These are phyloP conservation scores for Melinaea marsaeus DNA, from an alignment of 2,888 invertebrate genomes.

Conservation along the genomic window DNA sequence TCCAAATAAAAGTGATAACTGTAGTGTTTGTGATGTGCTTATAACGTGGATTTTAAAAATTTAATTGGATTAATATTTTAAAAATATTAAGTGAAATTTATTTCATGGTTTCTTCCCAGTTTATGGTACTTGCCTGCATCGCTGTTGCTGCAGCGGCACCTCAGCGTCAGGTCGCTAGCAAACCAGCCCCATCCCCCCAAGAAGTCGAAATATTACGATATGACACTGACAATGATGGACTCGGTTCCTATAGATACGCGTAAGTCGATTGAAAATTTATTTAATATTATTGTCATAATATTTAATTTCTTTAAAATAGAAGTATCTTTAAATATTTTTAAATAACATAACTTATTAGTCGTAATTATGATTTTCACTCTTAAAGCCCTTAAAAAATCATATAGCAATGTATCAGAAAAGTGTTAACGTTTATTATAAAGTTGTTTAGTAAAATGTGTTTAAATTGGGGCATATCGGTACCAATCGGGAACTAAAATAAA, in stretches of 20 bases:
- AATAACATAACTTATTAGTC: too few species aligned
- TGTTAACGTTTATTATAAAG: neutral
- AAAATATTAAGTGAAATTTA: slow-evolving; percentile 28
- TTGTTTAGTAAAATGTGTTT: neutral
- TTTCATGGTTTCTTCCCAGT: slow-evolving; percentile 44
- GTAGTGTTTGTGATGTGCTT: slow-evolving; percentile 24
- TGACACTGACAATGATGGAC: slow-evolving; percentile 60
- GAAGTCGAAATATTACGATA: slow-evolving; percentile 54
- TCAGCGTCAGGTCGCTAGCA: slow-evolving; percentile 31
- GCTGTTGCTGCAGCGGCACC: slow-evolving; percentile 57
- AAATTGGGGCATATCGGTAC: neutral
- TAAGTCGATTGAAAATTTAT: slow-evolving; percentile 36
- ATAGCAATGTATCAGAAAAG: neutral
- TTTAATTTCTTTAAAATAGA: neutral
- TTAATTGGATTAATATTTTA: slow-evolving; percentile 11
- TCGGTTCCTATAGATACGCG: slow-evolving; percentile 58
- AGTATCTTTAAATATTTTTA: too few species aligned
- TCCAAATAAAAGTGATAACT: slow-evolving; percentile 9
- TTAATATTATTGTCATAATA: neutral
- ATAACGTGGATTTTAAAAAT: slow-evolving; percentile 20
- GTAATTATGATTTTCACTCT: too few species aligned
- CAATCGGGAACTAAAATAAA: neutral
- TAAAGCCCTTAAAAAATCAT: neutral
- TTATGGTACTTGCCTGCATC: slow-evolving; percentile 63
- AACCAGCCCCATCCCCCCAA: slow-evolving; percentile 32